Percentiles rank a stretch among this genome's conserved stretches.
Conservation (phyloP, 2,888 invertebrate genomes). For the Polydrusus tereticollis region DNA sequence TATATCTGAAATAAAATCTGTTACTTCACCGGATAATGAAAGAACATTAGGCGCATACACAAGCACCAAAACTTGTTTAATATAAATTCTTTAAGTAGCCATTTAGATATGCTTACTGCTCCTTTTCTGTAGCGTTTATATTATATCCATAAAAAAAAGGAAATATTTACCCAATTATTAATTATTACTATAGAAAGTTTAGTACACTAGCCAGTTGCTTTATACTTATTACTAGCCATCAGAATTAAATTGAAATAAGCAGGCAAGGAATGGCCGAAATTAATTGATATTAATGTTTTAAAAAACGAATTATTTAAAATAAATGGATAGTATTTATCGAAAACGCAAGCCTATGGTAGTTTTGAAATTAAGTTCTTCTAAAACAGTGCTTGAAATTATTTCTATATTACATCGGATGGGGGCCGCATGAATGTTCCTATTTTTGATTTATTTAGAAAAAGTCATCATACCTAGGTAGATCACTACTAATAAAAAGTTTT, state of each 20-base stretch:
- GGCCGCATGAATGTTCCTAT: too few species aligned
- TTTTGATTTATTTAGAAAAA: too few species aligned
- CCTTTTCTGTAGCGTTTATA: conserved; percentile 27
- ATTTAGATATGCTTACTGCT: conserved; percentile 43
- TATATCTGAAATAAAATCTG: conserved; percentile 48
- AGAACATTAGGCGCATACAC: conserved; percentile 43
- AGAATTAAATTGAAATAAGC: conserved; percentile 1
- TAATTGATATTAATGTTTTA: background rate
- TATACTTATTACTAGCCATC: too few species aligned
- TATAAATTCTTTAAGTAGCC: conserved; percentile 43
- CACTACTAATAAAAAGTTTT: too few species aligned
- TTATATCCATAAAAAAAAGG: background rate
- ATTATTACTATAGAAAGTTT: conserved; percentile 12
- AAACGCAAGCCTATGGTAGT: background rate
- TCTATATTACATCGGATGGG: too few species aligned
- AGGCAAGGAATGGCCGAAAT: background rate
- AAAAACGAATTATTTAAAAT: background rate
- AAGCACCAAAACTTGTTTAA: conserved; percentile 47
- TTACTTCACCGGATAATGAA: conserved; percentile 42
- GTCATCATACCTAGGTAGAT: too few species aligned
- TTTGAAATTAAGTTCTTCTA: too few species aligned
- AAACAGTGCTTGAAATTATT: too few species aligned
- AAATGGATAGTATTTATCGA: background rate
- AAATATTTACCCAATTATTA: conserved; percentile 3
- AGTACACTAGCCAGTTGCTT: background rate